A percentile compares a stretch with the other conserved stretches of the same genome.
Evolutionary conservation across 2,113 vertebrate genomes (phyloP).

Genomic region (Lagopus leucura): DNA sequence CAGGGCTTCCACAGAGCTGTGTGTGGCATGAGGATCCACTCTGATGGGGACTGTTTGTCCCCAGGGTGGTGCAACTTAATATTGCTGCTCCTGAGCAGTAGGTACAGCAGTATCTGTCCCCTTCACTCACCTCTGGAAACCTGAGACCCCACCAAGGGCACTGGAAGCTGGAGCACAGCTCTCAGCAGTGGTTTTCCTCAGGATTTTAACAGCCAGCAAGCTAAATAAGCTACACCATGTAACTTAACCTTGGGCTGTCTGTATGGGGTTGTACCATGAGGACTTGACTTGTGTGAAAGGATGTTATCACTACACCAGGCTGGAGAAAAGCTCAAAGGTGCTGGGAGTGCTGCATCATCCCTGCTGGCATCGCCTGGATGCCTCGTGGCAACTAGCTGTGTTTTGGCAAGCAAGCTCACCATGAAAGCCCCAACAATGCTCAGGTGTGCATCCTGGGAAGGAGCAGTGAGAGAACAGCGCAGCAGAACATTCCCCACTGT

Average conservation of each 20-base stretch:
- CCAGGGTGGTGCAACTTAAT: accelerated
- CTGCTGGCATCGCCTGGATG: neutral
- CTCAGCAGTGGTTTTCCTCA: neutral
- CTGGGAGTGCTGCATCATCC: neutral
- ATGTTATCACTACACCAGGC: no score
- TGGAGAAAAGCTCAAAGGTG: neutral
- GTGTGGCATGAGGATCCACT: accelerated
- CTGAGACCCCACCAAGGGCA: neutral
- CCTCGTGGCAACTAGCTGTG: neutral
- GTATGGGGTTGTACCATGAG: neutral
- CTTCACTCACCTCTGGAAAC: neutral
- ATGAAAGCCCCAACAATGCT: neutral
- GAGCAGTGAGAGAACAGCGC: no score
- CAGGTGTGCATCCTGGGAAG: neutral
- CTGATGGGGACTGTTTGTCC: neutral
- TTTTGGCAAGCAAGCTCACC: neutral
- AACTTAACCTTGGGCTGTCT: neutral
- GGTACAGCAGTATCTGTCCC: neutral
- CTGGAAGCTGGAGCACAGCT: neutral
- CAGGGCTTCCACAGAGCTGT: neutral
- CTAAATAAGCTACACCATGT: neutral
- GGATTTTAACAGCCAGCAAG: neutral
- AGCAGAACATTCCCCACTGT: no score
- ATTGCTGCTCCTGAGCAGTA: neutral
- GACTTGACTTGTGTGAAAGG: no score